These are phyloP conservation scores for Ormyrus nitidulus DNA, from an alignment of 2,888 invertebrate genomes.

Conservation along the genomic window DNA sequence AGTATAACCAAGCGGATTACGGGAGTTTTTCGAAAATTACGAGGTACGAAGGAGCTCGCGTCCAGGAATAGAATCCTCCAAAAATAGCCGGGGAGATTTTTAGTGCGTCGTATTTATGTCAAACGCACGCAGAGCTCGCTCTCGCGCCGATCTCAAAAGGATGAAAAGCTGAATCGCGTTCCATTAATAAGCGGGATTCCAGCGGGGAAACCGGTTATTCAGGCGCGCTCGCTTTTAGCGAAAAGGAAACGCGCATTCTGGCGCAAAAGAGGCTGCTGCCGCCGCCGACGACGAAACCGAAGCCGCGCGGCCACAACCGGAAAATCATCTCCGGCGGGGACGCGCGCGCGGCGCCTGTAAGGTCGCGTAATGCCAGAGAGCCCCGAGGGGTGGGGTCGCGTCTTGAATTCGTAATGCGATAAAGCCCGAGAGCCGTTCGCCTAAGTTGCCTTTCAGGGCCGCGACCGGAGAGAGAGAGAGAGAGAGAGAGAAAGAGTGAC, in stretches of 20 bases:
- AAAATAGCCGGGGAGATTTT: too few species aligned
- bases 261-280: background rate
- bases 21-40: too few species aligned
- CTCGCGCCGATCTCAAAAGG: background rate
- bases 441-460: background rate
- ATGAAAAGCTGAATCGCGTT: background rate
- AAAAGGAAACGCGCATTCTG: background rate
- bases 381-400: background rate
- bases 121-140: too few species aligned
- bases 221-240: background rate
- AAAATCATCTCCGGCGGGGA: conserved; percentile 21
- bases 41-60: too few species aligned
- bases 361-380: background rate
- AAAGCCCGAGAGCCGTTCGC: conserved; percentile 2
- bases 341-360: conserved; percentile 7
- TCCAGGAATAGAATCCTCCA: too few species aligned
- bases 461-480: background rate
- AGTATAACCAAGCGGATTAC: too few species aligned
- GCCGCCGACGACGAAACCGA: too few species aligned
- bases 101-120: too few species aligned
- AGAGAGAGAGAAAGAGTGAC: background rate
- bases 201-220: background rate
- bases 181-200: background rate
- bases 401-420: conserved; percentile 50
- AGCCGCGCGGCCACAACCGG: background rate